Evolutionary conservation across 2,113 vertebrate species (phyloP), one percentile per base, ranked within the genome.

Genomic region (Neopipo cinnamomea): DNA sequence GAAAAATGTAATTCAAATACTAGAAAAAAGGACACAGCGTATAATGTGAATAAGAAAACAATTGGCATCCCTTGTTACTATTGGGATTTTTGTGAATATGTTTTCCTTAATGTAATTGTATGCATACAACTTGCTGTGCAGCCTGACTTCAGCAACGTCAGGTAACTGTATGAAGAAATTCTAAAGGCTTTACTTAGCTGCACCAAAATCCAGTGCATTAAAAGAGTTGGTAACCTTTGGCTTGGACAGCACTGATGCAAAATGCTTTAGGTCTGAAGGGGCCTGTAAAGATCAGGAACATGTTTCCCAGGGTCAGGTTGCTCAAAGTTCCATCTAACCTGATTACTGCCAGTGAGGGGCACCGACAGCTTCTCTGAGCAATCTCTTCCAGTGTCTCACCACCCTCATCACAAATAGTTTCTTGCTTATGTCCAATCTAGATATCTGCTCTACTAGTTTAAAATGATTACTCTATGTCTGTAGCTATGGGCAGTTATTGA

Each of bases 311-410:
- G 30, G n/a, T 77, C 30, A 11, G 0, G 1, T 77, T 85, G 49
- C 27, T 68, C 44, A 77, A 31, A 85, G 44, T 15, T 24, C 11
- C 2, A 2, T 47, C 41, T 44, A 42, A 23, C 8, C 5, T 52
- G 30, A 53, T 73, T 23, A 3, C 22, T 5, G 7, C 25, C 35
- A 28, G 0, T 8, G 31, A 59, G n/a, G 21, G 28, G 3, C 35
- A 25, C n/a, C 47, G 12, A 28, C n/a, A 53, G 2, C 12, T 42
- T 89, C 46, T n/a, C 17, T 67, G 37, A 20, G 8, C 72, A 76
- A 1, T n/a, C n/a, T 58, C 21, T 67, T 83, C 30, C 21, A 39
- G 19, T 12, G 11, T 63, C 31, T 72, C 27, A n/a, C 15, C 6
- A 50, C 49, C 16, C 14, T 66, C 61, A 44, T 39, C 17, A 6